phyloP scores from a whole-genome alignment of 2,797 vertebrate species.

The Momotus momota region DNA sequence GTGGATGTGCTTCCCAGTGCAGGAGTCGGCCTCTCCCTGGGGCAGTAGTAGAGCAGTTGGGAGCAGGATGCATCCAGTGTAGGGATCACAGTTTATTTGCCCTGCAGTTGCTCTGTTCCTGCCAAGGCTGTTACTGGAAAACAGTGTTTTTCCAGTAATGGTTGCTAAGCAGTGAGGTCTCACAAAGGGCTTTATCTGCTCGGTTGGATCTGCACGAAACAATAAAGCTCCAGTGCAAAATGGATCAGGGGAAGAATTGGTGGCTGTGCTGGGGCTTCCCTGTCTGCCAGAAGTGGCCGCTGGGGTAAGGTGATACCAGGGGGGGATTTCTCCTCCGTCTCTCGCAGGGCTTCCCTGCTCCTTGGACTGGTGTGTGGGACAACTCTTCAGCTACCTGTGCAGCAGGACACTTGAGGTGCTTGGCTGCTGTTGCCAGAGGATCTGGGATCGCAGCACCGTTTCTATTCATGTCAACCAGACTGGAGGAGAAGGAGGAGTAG shows the following conservation, averaged over 20 bases:
- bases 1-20: background rate
- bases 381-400: rapidly evolving
- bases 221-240: background rate
- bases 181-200: constrained; percentile 47
- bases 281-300: background rate
- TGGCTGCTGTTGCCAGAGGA: background rate
- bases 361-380: background rate
- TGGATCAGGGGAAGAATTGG: background rate
- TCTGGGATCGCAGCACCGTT: background rate
- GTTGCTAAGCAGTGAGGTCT: constrained; percentile 54
- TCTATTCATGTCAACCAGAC: background rate
- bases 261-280: background rate
- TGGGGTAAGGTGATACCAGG: background rate
- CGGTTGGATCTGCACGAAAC: constrained; percentile 17
- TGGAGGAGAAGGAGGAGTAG: constrained; percentile 16
- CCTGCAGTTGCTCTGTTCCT: constrained; percentile 31
- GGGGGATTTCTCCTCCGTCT: background rate
- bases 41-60: background rate
- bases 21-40: background rate
- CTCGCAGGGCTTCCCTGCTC: background rate
- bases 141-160: constrained; percentile 36
- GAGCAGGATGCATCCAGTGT: background rate
- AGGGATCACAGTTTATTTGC: background rate
- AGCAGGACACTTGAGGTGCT: background rate
- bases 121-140: constrained; percentile 55